These are phyloP conservation scores for Pararge aegeria DNA, from an alignment of 1,140 invertebrate species.

Conservation along the genomic window DNA sequence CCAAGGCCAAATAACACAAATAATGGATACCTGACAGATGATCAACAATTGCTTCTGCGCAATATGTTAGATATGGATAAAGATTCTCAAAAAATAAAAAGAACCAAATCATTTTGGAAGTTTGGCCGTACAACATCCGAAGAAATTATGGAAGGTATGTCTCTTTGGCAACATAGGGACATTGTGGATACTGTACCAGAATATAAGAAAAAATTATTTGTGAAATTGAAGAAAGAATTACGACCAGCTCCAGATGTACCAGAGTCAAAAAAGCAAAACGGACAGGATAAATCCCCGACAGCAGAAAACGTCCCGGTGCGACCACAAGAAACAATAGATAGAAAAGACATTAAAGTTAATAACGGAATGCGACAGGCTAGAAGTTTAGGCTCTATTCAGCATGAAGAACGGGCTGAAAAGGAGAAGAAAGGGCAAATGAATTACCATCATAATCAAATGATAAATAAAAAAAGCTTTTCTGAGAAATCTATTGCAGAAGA, in stretches of 20 bases:
- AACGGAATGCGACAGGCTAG: slow-evolving; percentile 73
- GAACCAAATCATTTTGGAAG: slow-evolving; percentile 92
- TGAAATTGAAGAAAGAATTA: slow-evolving; percentile 70
- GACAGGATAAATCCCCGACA: slow-evolving; percentile 55
- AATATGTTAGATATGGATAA: slow-evolving; percentile 77
- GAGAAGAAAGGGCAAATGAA: slow-evolving; percentile 56
- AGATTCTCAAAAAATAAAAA: slow-evolving; percentile 83
- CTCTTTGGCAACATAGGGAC: slow-evolving; percentile 91
- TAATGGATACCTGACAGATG: slow-evolving; percentile 80
- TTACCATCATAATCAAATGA: slow-evolving; percentile 54
- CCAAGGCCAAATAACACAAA: slow-evolving; percentile 70
- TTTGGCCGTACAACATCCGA: slow-evolving; percentile 86
- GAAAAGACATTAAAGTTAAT: slow-evolving; percentile 68
- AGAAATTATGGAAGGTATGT: slow-evolving; percentile 90
- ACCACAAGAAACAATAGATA: slow-evolving; percentile 77
- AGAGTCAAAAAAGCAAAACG: slow-evolving; percentile 58
- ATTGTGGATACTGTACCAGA: slow-evolving; percentile 84
- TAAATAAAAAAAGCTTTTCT: slow-evolving; percentile 71
- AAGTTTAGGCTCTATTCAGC: slow-evolving; percentile 74
- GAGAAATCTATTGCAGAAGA: slow-evolving; percentile 75
- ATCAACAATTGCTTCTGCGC: slow-evolving; percentile 75
- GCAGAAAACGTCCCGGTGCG: slow-evolving; percentile 51
- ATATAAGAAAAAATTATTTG: slow-evolving; percentile 78
- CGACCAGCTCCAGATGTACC: slow-evolving; percentile 64
- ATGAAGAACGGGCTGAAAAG: slow-evolving; percentile 66